Evolutionary conservation across 92 coral and sea anemone species (phyloP).

Genomic region (Porites lobata): DNA sequence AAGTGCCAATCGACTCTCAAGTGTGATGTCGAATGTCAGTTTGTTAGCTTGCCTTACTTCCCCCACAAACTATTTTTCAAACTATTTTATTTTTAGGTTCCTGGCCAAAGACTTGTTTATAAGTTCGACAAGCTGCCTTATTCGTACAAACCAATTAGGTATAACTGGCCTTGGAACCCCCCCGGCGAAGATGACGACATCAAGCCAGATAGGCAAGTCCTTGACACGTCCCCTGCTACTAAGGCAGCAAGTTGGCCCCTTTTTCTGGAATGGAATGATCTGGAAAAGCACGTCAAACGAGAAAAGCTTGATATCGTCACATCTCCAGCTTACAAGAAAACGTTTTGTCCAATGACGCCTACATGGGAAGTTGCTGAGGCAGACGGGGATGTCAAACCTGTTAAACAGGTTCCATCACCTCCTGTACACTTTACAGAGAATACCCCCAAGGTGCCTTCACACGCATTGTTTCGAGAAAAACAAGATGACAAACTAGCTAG

Average conservation of each 20-base stretch:
- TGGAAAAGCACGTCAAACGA: background rate
- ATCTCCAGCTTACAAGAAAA: background rate
- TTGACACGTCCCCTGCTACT: background rate
- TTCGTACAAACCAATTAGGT: slow-evolving; percentile 69
- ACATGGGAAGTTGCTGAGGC: background rate
- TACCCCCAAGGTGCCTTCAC: background rate
- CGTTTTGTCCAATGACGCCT: background rate
- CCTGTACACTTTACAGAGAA: background rate
- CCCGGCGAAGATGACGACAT: slow-evolving; percentile 14
- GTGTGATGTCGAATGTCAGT: no score
- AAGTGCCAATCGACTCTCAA: no score
- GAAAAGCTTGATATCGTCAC: background rate
- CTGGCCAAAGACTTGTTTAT: slow-evolving; percentile 85
- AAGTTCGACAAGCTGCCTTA: slow-evolving; percentile 84
- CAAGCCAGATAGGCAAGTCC: background rate
- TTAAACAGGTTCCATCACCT: background rate
- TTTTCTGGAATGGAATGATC: background rate
- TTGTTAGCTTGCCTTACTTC: no score
- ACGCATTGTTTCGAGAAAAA: background rate
- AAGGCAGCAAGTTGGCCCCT: background rate
- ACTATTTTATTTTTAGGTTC: slow-evolving; percentile 53
- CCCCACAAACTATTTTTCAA: no score
- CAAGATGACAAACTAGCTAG: background rate
- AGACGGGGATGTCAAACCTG: background rate
- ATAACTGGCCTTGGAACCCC: slow-evolving; percentile 48